Evolutionary conservation across 2,113 vertebrate species (phyloP), one percentile per base, ranked within the genome.

Genomic region (Centropus unirufus): DNA sequence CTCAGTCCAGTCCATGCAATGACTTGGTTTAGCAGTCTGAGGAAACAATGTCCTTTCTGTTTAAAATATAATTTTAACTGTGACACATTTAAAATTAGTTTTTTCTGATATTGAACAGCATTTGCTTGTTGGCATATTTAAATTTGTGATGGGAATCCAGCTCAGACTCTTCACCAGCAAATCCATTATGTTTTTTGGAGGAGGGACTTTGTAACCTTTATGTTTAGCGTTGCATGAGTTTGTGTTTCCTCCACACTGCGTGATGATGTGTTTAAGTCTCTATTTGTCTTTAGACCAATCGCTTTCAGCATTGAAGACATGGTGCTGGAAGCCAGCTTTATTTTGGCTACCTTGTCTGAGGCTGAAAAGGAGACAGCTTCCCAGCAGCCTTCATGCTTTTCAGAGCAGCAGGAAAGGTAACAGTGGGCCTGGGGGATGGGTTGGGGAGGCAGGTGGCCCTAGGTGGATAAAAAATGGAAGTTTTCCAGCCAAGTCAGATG

Each of bases 321-420:
- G 96, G 76, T 98, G n/a, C 86, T 99, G 92, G 98, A 99, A 94
- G 99, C 98, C 83, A 97, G 93, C 86, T 98, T 99, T 62, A 97
- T 99, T 88, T 95, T 99, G 97, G 98, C 99, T 12, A 99, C 99
- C 5, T 89, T 99, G 80, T 95, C 84, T 3, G 98, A 98, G 49
- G 36, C 88, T 32, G 96, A 97, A 58, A 96, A 95, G 76, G 81
- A 67, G 36, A n/a, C 24, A 9, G 88, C 92, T 21, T 97, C 98
- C 72, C 98, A 97, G 27, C 93, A 85, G 57, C 90, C 96, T 6
- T 30, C 88, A 4, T 6, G 78, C 80, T 80, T 82, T 39, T 83
- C 96, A 11, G 89, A 32, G 84, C 74, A 1, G 63, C 42, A 17
- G 47, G 83, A 92, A 87, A 98, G 98, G 98, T 98, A 91, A 90